Evolutionary conservation across 2,797 vertebrate species (phyloP), one percentile per base, ranked within the genome.

Genomic region (Pachyuromys duprasi): DNA sequence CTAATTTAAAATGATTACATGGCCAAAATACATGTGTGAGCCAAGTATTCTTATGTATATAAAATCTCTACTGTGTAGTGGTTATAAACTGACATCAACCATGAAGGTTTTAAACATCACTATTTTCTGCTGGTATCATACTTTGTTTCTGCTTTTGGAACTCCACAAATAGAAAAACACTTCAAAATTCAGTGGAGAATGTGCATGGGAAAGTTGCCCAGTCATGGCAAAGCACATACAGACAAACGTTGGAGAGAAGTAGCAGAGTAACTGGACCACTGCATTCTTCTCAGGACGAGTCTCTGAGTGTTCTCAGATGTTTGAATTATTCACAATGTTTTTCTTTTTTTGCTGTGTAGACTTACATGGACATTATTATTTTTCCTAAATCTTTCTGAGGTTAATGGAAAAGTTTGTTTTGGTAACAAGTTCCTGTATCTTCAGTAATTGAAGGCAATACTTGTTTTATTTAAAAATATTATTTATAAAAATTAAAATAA

Each of bases 331-430:
- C 22, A 74, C 20, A 24, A 17, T 13, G 4, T 53, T 42, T 78
- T 75, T 36, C 26, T 88, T 89, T 79, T 49, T 67, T 86, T 93
- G 45, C 45, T 81, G 9, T 14, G 15, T 42, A 88, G 53, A 65
- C 3, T 26, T 18, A 22, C 5, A 39, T 7, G 62, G 33, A 9
- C 83, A 20, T 88, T n/a, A n/a, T 91, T 70, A 36, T 82, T 89
- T 45, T 69, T 53, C 53, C 4, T 55, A 42, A 42, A 69, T 33
- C 22, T 93, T 93, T 95, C 75, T 91, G 4, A 24, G 17, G 49
- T 26, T 80, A 14, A 67, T 15, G 39, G 82, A 91, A 92, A 96
- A 91, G 60, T n/a, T 84, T 74, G 28, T 55, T 90, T 91, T 93
- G 75, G 76, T 15, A 81, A 80, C 18, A 75, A 63, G 7, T 93